Evolutionary conservation across 2,113 vertebrate species (phyloP).

Genomic region (Cynocephalus volans): DNA sequence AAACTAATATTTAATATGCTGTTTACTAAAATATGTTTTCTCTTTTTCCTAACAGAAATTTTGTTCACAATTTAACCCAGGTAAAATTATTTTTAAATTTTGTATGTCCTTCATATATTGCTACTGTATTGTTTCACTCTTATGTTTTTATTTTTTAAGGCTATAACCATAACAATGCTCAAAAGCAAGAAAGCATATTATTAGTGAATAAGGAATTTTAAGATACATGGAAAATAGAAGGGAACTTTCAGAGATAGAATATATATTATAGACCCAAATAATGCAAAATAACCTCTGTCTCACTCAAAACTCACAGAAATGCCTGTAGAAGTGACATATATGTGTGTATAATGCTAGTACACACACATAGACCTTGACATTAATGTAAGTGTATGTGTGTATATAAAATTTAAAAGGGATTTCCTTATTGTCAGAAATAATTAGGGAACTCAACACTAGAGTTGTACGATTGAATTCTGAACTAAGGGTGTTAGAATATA

Average conservation of each 20-base stretch:
- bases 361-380: not conserved
- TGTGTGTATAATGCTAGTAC: not conserved
- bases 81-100: conserved; percentile 66
- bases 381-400: not conserved
- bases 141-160: conserved; percentile 30
- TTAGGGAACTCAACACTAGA: not conserved
- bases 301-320: not conserved
- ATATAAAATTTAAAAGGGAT: not conserved
- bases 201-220: not conserved
- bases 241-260: not conserved
- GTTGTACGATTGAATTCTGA: not conserved
- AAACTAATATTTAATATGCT: conserved; percentile 5
- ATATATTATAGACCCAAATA: not conserved
- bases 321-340: not conserved
- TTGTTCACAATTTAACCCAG: conserved; percentile 32
- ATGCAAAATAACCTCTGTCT: not conserved
- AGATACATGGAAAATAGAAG: not conserved
- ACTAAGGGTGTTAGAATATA: not conserved
- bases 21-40: conserved; percentile 65
- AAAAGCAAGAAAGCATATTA: not conserved
- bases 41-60: conserved; percentile 66
- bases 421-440: conserved; percentile 23
- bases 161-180: not conserved
- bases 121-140: not conserved
- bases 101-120: not conserved